Evolutionary conservation across 2,888 invertebrate species (phyloP).

Genomic region (Synanthedon vespiformis): DNA sequence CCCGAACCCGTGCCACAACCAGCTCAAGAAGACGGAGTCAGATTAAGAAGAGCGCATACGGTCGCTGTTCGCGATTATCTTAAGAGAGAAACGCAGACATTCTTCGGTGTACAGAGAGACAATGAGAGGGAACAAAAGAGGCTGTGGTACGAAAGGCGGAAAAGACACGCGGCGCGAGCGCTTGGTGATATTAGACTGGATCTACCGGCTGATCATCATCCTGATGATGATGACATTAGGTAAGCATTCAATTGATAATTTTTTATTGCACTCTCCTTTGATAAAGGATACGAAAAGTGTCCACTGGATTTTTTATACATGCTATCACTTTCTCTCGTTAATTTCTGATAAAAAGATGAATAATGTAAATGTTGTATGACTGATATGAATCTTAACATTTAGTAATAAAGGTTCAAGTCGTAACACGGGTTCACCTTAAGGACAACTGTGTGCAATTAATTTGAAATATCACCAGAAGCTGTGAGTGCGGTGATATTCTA

Average conservation of each 20-base stretch:
- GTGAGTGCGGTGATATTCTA: no score
- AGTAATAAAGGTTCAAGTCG: no score
- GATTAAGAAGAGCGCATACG: conserved; percentile 54
- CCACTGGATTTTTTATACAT: no score
- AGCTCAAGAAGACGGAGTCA: conserved; percentile 53
- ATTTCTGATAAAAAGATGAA: no score
- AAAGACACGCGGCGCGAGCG: conserved; percentile 81
- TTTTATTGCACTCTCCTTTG: no score
- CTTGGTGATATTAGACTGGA: conserved; percentile 72
- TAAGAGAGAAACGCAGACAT: conserved; percentile 83
- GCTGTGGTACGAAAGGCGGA: conserved; percentile 84
- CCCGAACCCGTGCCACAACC: conserved; percentile 49
- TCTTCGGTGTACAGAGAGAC: conserved; percentile 87
- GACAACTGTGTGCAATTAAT: no score
- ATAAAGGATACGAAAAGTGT: no score
- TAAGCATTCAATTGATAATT: conserved; percentile 14
- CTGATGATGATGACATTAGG: conserved; percentile 71
- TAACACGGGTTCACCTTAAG: no score
- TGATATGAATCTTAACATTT: no score
- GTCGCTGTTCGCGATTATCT: conserved; percentile 74
- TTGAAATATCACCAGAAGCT: no score
- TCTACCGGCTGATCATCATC: conserved; percentile 71
- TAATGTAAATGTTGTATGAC: no score
- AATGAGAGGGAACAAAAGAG: conserved; percentile 79
- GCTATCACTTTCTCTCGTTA: no score